Evolutionary conservation across 2,797 vertebrate genomes (phyloP).

Genomic region (Brachyalestes nurse): DNA sequence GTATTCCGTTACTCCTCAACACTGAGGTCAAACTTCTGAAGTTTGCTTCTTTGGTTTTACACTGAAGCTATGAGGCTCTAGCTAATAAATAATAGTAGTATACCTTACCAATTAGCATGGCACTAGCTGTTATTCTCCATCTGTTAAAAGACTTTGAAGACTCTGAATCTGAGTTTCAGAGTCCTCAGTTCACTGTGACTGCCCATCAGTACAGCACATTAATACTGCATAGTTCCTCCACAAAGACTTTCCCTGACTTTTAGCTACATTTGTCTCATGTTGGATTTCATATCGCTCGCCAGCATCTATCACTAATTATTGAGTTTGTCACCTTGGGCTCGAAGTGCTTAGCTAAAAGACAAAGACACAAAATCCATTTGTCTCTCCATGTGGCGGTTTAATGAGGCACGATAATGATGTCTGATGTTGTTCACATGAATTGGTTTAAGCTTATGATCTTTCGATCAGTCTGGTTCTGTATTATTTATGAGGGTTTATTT

Average conservation of each 20-base stretch:
- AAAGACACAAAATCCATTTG: not conserved
- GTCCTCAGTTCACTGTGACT: not conserved
- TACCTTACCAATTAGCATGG: no score
- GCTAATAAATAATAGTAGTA: no score
- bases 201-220: not conserved
- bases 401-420: not conserved
- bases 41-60: no score
- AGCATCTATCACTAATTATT: constrained; percentile 1
- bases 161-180: no score
- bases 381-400: constrained; percentile 8
- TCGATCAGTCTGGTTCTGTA: not conserved
- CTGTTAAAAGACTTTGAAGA: no score
- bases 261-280: not conserved
- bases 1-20: no score
- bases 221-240: not conserved
- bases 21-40: no score
- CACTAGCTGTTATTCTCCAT: no score
- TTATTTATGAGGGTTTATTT: constrained; percentile 2
- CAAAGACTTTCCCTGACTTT: not conserved
- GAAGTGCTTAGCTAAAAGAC: not conserved
- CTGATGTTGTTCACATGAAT: constrained; percentile 4
- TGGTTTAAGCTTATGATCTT: not conserved
- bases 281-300: not conserved
- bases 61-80: no score
- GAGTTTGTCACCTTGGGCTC: not conserved